Evolutionary conservation across 1,140 invertebrate species (phyloP), one percentile per base, ranked within the genome.

Genomic region (Ceratina japonica): DNA sequence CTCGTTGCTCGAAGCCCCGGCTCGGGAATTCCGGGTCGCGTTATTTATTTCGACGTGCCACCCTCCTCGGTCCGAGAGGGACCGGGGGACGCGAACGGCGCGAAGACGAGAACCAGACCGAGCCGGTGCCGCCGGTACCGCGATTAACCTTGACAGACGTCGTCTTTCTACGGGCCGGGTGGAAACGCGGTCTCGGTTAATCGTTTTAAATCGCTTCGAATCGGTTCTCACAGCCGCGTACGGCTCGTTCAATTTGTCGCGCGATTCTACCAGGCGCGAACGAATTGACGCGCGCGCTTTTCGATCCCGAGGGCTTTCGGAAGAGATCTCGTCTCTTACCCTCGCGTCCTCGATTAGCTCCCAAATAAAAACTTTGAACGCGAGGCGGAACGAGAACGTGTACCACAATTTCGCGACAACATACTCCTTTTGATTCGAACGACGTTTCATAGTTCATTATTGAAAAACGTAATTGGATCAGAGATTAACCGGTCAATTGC

Each of bases 21-120:
- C 70, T 70, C 52, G 82, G 51, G 44, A 84, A 85, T 81, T 75
- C 75, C 71, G 24, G 31, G 20, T 56, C 69, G 59, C 37, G 59
- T 72, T 82, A 62, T 76, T 84, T 83, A 82, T 71, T 78, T 70
- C 69, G 58, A 22, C 1, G 51, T 20, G 16, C 61, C 18, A 49
- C 20, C 44, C 59, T 37, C 24, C 58, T 62, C n/a, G 3, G 13
- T 20, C 12, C 37, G 37, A 10, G 37, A 8, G 37, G 37, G 37
- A 0, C 10, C 37, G 37, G 37, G 37, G 37, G 37, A 44, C 10
- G 3, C 37, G 37, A 44, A 10, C 0, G 37, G 37, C 37, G 37
- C 10, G 10, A 44, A 44, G 37, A 7, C 10, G 10, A 44, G 37
- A 44, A 4, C 27, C 27, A 31, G 27, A 4, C 27, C 27, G 27